phyloP scores from a whole-genome alignment of 2,888 invertebrate species.

The Neuroscelio doddi region DNA sequence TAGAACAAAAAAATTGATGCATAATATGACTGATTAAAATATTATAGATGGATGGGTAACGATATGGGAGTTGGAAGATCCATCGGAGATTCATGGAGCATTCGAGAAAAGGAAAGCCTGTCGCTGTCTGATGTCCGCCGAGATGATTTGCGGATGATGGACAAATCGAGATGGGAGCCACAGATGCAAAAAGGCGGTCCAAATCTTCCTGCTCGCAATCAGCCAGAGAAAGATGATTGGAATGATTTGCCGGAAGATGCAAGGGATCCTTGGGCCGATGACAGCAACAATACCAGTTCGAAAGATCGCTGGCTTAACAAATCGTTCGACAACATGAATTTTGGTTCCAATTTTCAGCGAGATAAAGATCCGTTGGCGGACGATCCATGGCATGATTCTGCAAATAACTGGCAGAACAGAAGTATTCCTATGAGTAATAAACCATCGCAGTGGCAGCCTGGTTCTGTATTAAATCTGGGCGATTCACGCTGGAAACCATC shows the following conservation, averaged over 20 bases:
- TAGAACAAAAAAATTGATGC: too few species aligned
- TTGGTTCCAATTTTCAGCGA: slow-evolving; percentile 6
- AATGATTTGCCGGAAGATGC: slow-evolving; percentile 68
- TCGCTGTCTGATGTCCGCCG: slow-evolving; percentile 38
- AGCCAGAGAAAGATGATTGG: slow-evolving; percentile 62
- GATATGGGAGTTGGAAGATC: slow-evolving; percentile 15
- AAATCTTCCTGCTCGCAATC: slow-evolving; percentile 11
- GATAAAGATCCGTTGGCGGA: slow-evolving; percentile 15
- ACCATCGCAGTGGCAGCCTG: slow-evolving; percentile 20
- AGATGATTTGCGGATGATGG: slow-evolving; percentile 50
- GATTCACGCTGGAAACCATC: slow-evolving; percentile 33
- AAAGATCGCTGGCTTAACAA: slow-evolving; percentile 36
- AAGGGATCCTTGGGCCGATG: slow-evolving; percentile 69
- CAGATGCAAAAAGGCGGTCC: slow-evolving; percentile 47
- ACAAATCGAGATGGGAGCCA: slow-evolving; percentile 56
- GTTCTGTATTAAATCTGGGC: not conserved
- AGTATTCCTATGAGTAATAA: slow-evolving; percentile 18
- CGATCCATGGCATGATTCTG: slow-evolving; percentile 26
- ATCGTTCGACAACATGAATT: slow-evolving; percentile 2
- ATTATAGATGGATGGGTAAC: slow-evolving; percentile 27
- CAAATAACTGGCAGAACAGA: slow-evolving; percentile 34
- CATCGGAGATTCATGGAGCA: slow-evolving; percentile 57
- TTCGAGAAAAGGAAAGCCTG: slow-evolving; percentile 56
- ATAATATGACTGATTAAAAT: not conserved
- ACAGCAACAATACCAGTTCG: slow-evolving; percentile 32